Evolutionary conservation across 2,888 invertebrate species (phyloP).

Genomic region (Lissocephala sabroskyi): DNA sequence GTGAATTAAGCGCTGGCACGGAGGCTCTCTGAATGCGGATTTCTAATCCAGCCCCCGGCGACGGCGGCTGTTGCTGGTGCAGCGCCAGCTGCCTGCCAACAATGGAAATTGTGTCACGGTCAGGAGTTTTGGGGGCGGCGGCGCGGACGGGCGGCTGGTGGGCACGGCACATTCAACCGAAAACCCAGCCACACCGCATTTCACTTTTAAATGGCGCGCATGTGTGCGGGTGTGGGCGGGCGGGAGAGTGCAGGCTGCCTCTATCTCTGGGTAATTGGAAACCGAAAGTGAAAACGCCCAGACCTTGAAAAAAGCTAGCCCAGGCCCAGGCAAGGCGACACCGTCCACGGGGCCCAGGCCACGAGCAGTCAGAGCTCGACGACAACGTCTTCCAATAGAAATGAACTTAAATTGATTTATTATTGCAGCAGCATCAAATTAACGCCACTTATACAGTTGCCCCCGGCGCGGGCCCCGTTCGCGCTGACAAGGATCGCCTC

Average conservation of each 20-base stretch:
- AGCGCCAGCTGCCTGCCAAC: constrained; percentile 26
- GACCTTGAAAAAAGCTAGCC: constrained; percentile 41
- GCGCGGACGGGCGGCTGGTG: constrained; percentile 34
- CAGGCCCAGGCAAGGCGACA: neutral
- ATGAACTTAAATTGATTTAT: constrained; percentile 52
- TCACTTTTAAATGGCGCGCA: constrained; percentile 25
- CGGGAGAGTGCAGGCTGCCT: constrained; percentile 6
- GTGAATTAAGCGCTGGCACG: too few relatives aligned
- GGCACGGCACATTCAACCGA: constrained; percentile 21
- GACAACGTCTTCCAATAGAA: constrained; percentile 28
- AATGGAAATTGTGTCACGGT: constrained; percentile 61
- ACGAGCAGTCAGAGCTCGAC: too few relatives aligned
- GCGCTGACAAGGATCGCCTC: too few relatives aligned
- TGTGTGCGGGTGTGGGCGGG: constrained; percentile 17
- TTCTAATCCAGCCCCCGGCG: too few relatives aligned
- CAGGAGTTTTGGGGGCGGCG: too few relatives aligned
- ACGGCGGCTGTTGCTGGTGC: constrained; percentile 11
- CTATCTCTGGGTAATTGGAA: constrained; percentile 48
- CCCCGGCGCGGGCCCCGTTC: too few relatives aligned
- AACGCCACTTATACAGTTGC: constrained; percentile 49
- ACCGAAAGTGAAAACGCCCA: constrained; percentile 64
- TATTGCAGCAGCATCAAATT: constrained; percentile 42
- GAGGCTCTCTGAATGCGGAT: too few relatives aligned
- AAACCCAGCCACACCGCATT: constrained; percentile 19
- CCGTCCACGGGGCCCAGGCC: neutral